Evolutionary conservation across 2,888 invertebrate species (phyloP).

Genomic region (Caenorhabditis sp.): DNA sequence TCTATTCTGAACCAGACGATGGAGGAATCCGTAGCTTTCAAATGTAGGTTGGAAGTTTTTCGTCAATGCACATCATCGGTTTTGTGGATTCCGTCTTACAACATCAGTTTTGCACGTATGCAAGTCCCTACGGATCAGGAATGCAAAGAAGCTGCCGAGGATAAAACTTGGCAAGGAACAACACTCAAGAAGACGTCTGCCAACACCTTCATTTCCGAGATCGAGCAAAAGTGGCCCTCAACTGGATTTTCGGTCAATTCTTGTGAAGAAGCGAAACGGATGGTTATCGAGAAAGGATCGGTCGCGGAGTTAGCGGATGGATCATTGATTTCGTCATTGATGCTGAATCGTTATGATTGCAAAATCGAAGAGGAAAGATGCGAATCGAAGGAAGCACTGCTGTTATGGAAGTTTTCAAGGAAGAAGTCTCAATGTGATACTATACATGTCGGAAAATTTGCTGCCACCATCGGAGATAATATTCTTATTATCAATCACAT

Average conservation of each 20-base stretch:
- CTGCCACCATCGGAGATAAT: conserved; percentile 14
- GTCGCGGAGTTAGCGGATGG: background rate
- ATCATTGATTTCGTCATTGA: background rate
- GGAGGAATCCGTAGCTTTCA: background rate
- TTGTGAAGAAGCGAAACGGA: background rate
- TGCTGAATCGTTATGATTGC: background rate
- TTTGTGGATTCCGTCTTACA: background rate
- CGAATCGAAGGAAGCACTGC: background rate
- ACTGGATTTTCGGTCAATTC: background rate
- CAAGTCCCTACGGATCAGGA: background rate
- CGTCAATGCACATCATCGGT: background rate
- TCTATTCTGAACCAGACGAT: background rate
- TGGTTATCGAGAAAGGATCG: background rate
- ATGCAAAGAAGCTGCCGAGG: background rate
- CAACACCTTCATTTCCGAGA: background rate
- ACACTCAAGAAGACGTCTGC: background rate
- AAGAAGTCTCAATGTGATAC: background rate
- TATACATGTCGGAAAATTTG: background rate
- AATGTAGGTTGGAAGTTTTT: conserved; percentile 17
- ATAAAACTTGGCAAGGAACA: conserved; percentile 1
- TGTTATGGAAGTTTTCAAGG: background rate
- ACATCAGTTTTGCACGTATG: background rate
- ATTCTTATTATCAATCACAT: background rate
- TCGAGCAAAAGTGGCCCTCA: background rate
- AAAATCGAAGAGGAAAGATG: conserved; percentile 2